These are phyloP conservation scores for Irena cyanogastra DNA, from an alignment of 2,113 vertebrate species.

Conservation along the genomic window DNA sequence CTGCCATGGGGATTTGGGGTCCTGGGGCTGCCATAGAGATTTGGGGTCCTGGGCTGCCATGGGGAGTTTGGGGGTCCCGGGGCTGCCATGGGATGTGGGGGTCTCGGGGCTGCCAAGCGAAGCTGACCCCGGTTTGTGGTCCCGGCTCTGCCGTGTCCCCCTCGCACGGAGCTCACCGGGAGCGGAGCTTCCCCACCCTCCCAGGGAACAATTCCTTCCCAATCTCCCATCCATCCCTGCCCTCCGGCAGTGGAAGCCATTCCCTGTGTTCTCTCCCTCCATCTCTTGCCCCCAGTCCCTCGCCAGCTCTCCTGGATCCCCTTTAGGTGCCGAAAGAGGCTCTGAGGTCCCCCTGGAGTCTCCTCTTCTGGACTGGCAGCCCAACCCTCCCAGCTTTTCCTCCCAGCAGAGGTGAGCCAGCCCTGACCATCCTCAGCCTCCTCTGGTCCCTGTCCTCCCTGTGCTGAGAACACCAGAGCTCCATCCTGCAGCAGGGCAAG, in stretches of 20 bases:
- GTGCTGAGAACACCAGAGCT: background rate
- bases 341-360: background rate
- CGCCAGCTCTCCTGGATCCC: background rate
- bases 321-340: background rate
- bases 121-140: background rate
- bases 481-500: background rate
- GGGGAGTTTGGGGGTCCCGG: no score
- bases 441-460: background rate
- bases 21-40: accelerated
- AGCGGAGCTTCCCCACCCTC: no score
- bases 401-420: background rate
- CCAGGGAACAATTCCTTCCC: background rate
- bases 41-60: accelerated
- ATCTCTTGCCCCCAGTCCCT: accelerated
- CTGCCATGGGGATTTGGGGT: accelerated
- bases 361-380: no score
- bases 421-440: background rate
- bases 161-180: accelerated
- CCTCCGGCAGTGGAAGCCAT: background rate
- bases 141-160: accelerated
- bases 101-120: accelerated
- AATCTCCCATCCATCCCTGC: accelerated
- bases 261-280: background rate
- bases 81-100: accelerated
- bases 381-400: background rate